Evolutionary conservation across 2,797 vertebrate genomes (phyloP).

Genomic region (Pogonophryne albipinna): DNA sequence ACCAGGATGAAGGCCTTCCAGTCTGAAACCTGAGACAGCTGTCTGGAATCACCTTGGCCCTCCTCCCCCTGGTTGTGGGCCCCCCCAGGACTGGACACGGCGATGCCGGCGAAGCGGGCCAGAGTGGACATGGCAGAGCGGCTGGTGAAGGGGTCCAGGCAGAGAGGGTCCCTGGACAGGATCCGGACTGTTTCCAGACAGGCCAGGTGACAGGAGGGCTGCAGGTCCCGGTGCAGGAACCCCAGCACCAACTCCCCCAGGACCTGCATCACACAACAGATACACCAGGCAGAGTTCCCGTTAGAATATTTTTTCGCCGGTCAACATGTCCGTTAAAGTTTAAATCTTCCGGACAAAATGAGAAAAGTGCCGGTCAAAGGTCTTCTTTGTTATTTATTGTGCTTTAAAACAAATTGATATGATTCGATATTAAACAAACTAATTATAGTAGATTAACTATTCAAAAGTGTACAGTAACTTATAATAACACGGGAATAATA

Average conservation of each 20-base stretch:
- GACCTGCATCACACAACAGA: constrained; percentile 74
- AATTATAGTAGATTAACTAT: too few species aligned
- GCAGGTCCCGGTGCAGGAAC: constrained; percentile 88
- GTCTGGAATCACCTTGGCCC: constrained; percentile 58
- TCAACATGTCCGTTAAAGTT: too few species aligned
- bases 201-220: constrained; percentile 89
- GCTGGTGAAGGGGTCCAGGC: constrained; percentile 86
- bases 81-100: constrained; percentile 11
- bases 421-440: too few species aligned
- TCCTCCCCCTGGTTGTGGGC: constrained; percentile 8
- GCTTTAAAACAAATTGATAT: too few species aligned
- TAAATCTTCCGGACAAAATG: too few species aligned
- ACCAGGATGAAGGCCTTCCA: background rate
- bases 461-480: too few species aligned
- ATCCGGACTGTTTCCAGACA: constrained; percentile 93
- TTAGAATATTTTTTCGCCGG: too few species aligned
- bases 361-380: too few species aligned
- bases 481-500: too few species aligned
- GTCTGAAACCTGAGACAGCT: background rate
- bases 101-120: constrained; percentile 85
- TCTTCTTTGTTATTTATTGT: too few species aligned
- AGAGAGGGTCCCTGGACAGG: constrained; percentile 90
- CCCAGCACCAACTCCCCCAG: constrained; percentile 88
- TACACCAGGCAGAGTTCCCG: too few species aligned
- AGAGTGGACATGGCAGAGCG: constrained; percentile 87